Evolutionary conservation across 2,113 vertebrate genomes (phyloP).

Genomic region (Catharus minimus): DNA sequence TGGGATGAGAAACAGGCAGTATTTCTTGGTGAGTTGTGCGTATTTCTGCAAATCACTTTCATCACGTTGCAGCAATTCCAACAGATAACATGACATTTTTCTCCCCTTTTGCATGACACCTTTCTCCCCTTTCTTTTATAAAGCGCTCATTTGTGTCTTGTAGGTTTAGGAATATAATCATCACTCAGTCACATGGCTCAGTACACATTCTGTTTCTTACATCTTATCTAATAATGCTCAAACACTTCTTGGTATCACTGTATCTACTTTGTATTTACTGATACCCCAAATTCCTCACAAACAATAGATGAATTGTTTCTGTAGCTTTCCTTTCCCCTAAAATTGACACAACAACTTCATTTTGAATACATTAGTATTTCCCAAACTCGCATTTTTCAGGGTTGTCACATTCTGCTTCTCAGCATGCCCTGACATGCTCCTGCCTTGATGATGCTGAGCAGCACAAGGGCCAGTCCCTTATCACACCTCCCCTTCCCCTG

Average conservation of each 20-base stretch:
- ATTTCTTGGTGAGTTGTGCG: background rate
- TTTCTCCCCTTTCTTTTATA: background rate
- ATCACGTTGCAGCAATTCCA: slow-evolving; percentile 12
- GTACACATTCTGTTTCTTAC: background rate
- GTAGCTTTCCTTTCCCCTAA: background rate
- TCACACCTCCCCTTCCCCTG: fast-evolving
- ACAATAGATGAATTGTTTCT: background rate
- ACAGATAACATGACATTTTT: background rate
- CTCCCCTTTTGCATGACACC: background rate
- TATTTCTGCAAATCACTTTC: background rate
- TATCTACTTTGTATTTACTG: background rate
- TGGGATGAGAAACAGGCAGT: background rate
- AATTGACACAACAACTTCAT: background rate
- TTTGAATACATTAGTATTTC: background rate
- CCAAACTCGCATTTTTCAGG: background rate
- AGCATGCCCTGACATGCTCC: background rate
- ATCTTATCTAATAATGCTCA: background rate
- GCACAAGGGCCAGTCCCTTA: fast-evolving
- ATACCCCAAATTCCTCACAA: background rate
- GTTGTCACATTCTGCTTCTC: background rate
- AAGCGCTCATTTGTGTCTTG: background rate
- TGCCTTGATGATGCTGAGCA: background rate
- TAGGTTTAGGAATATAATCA: background rate
- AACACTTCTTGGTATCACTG: background rate
- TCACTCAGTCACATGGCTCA: background rate